Conservation (phyloP, 2,113 vertebrate genomes). For the Catagonus wagneri region DNA sequence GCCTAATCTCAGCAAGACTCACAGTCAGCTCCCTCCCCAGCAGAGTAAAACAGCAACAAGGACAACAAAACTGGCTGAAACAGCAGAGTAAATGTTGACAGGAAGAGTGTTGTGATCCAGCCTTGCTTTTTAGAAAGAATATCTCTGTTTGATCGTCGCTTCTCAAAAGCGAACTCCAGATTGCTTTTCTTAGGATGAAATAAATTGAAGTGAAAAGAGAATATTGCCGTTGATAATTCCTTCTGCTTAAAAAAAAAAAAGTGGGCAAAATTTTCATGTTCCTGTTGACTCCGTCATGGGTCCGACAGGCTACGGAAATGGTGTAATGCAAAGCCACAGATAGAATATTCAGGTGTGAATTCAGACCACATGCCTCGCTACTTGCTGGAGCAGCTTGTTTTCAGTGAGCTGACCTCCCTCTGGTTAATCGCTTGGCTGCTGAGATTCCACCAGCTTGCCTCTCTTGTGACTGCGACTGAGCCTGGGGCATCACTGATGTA, state of each 20-base stretch:
- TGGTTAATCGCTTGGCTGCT: constrained; percentile 12
- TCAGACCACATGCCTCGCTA: background rate
- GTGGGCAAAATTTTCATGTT: background rate
- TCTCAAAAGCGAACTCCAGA: constrained; percentile 1
- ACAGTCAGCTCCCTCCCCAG: constrained; percentile 53
- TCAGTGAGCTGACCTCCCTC: constrained; percentile 34
- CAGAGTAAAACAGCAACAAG: background rate
- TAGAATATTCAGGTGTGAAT: constrained; percentile 38
- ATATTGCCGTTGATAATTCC: background rate
- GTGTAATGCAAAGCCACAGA: constrained; percentile 37
- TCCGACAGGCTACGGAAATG: background rate
- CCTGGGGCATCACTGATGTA: constrained; percentile 63
- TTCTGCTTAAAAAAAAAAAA: constrained; percentile 21
- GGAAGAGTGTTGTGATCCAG: background rate
- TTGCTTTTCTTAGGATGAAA: constrained; percentile 47
- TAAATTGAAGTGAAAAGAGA: background rate
- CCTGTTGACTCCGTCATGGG: background rate
- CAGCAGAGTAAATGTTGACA: background rate
- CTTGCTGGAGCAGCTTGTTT: background rate
- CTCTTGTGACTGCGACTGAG: constrained; percentile 47
- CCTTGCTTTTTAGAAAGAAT: background rate
- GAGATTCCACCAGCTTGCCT: constrained; percentile 39
- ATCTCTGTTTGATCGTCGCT: background rate
- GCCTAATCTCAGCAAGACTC: constrained; percentile 77
- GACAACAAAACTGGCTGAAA: background rate